Evolutionary conservation across 2,888 invertebrate species (phyloP), one percentile per base, ranked within the genome.

Genomic region (Eristalis intricaria): DNA sequence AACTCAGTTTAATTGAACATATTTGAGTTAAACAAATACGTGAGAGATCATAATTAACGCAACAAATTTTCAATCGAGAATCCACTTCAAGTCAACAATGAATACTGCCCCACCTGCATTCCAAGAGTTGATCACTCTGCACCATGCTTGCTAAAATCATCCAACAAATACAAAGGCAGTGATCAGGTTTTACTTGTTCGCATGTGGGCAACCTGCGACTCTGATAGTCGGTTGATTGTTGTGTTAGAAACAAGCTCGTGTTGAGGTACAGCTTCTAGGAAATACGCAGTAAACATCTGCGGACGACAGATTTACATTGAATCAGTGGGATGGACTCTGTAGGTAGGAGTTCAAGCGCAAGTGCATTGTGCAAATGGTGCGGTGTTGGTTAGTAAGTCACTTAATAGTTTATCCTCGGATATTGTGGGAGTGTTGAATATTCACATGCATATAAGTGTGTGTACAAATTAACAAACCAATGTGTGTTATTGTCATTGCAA

Each of bases 101-200:
- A 29, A 38, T 35, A 65, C 50, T 56, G 60, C 13, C 69, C 23
- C 60, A 63, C 35, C 32, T 61, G 63, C 10, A 63, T 63, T 29
- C 40, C 22, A 68, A 61, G 23, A 68, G 61, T 23, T 22, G 60
- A 43, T 61, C 32, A 7, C 22, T 68, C 68, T 50, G 15, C 32
- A 35, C 23, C 38, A 58, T 35, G 61, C 68, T 65, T 61, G 43
- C 11, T 15, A 61, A 68, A 68, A 43, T 63, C 23, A n/a, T 19
- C 50, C 56, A 60, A 61, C 70, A 26, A n/a, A 38, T 4, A 26
- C 60, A 23, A 50, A n/a, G 50, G 32, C 63, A 63, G 23, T 23
- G n/a, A 69, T 68, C 77, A 50, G 50, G 77, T 77, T 77, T 69
- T 68, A 22, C 60, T 68, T 19, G 4, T 50, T 15, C 61, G 8